Base-by-base conservation (phyloP, 1,140 invertebrate species). In the Leptestheria dahalacensis region DNA sequence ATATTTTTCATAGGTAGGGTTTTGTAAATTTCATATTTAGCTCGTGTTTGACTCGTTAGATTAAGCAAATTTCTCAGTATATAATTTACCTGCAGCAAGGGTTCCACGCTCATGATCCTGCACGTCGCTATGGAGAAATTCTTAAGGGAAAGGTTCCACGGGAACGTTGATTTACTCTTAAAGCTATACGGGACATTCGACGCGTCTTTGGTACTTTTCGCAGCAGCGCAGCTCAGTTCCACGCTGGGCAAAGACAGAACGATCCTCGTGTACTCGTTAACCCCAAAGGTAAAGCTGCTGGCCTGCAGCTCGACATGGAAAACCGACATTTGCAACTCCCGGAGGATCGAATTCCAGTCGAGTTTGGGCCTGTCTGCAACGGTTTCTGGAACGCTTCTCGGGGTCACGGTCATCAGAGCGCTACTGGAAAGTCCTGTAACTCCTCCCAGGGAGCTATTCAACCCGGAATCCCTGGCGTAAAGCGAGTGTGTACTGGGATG, bases 261-360 rank as follows among this genome's bases (percentile, higher is more conserved):
- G 15, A 41, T 41, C 6, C 15, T 41, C 33, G 33, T 41, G 33
- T 41, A 41, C 15, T 41, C 33, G 33, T 41, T 41, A 15, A 41
- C 33, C 15, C 33, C 33, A 15, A 41, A 41, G 6, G 33, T 41
- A 15, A 41, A 41, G 6, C 6, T 55, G 53, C 53, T 55, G 2
- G 23, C 20, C 53, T 55, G 53, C 12, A 55, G 26, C 26, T 55
- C 53, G n/a, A 55, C 20, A 10, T 55, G 53, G 28, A 55, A 33
- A 11, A 55, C 33, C 2, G 53, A 55, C 1, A 20, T 26, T 6
- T 55, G 53, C n/a, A 55, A 28, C 18, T 18, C 12, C 26, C 26
- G 10, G 1, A 26, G 26, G 26, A 55, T 55, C 9, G 25, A 12
- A 10, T 29, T 29, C 53, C 53, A 55, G 28, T 55, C 53, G 10